These are phyloP conservation scores for Melipona beecheii DNA, from an alignment of 2,888 invertebrate species.

Conservation along the genomic window DNA sequence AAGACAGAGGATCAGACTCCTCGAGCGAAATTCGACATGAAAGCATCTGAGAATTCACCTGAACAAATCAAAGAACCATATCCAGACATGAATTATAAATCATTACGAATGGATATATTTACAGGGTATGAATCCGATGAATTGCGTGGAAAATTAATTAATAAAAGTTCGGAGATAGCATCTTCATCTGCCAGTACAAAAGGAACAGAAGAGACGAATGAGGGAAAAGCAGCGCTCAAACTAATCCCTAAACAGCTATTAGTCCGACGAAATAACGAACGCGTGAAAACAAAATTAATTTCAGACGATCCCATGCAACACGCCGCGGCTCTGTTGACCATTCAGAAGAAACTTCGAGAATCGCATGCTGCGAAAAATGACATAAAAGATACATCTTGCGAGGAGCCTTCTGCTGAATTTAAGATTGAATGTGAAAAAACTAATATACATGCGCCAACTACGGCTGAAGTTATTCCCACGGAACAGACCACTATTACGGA, in stretches of 20 bases:
- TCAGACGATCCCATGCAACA: conserved; percentile 61
- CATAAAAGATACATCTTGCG: conserved; percentile 9
- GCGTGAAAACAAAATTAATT: conserved; percentile 54
- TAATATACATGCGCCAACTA: background rate
- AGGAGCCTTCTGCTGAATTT: conserved; percentile 37
- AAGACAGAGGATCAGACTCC: conserved; percentile 34
- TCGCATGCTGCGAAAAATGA: conserved; percentile 41
- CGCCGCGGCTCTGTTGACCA: conserved; percentile 56
- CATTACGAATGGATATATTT: conserved; percentile 74
- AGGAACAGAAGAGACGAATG: conserved; percentile 59
- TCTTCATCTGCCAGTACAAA: conserved; percentile 42
- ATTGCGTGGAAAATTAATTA: conserved; percentile 29
- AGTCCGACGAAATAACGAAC: conserved; percentile 68
- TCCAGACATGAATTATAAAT: conserved; percentile 48
- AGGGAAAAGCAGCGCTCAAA: conserved; percentile 69
- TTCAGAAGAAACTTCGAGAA: conserved; percentile 65
- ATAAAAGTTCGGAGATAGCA: conserved; percentile 8
- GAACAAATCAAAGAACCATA: conserved; percentile 47
- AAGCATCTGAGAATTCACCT: conserved; percentile 27
- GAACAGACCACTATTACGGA: conserved; percentile 28
- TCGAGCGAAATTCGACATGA: conserved; percentile 34
- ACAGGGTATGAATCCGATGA: conserved; percentile 69
- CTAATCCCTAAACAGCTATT: conserved; percentile 78
- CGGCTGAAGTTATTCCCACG: background rate
- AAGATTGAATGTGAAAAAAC: conserved; percentile 34